phyloP scores from a whole-genome alignment of 2,888 invertebrate genomes.

The Micoletzkya japonica region DNA sequence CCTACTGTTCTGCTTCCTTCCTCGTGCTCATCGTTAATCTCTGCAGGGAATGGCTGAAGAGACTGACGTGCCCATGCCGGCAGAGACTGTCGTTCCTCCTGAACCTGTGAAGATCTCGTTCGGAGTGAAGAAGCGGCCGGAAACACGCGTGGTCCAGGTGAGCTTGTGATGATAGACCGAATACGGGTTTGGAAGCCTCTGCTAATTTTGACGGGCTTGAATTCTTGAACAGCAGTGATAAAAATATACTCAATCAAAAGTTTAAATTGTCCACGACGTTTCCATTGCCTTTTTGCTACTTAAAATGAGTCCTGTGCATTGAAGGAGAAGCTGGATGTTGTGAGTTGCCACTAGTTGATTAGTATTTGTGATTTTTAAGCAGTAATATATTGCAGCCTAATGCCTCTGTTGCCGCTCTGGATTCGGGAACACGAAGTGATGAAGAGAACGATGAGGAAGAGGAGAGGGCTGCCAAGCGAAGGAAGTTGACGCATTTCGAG shows the following conservation, averaged over 20 bases:
- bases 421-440: slow-evolving; percentile 36
- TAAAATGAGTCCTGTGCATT: no score
- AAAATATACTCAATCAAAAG: neutral
- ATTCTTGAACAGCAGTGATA: neutral
- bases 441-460: slow-evolving; percentile 43
- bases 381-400: neutral
- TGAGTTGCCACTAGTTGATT: no score
- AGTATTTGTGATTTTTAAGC: neutral
- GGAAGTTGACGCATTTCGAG: slow-evolving; percentile 47
- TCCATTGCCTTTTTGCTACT: no score
- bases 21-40: neutral
- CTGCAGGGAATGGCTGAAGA: slow-evolving; percentile 11
- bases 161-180: no score
- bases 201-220: neutral
- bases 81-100: slow-evolving; percentile 9
- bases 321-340: neutral
- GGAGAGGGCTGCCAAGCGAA: slow-evolving; percentile 37
- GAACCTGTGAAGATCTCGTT: slow-evolving; percentile 43
- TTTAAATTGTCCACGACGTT: neutral
- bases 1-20: neutral
- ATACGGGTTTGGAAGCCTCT: neutral
- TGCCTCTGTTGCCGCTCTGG: neutral
- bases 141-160: slow-evolving; percentile 30
- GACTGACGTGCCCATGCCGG: slow-evolving; percentile 5
- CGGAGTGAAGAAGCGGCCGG: slow-evolving; percentile 43